phyloP scores from a whole-genome alignment of 2,797 vertebrate species.

The Garrulus glandarius region DNA sequence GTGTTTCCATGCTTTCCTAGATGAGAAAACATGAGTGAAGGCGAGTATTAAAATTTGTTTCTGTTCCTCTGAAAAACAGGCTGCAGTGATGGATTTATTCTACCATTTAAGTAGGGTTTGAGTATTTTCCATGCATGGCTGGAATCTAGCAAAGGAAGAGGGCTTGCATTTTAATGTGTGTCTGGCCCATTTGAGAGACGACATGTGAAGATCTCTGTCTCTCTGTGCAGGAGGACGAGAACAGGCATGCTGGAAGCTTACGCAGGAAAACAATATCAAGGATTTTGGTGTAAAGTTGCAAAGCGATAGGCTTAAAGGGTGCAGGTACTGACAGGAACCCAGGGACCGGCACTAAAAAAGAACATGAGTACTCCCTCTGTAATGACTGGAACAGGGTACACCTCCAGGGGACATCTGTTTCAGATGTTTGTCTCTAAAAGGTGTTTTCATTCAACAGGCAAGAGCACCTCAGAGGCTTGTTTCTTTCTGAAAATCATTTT shows the following conservation, averaged over 20 bases:
- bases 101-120: neutral
- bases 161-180: neutral
- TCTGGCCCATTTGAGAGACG: neutral
- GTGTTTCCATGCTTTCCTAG: neutral
- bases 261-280: constrained; percentile 29
- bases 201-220: neutral
- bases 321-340: constrained; percentile 52
- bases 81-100: neutral
- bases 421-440: neutral
- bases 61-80: neutral
- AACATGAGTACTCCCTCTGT: neutral
- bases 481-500: neutral
- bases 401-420: constrained; percentile 32
- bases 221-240: neutral
- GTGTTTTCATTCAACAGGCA: neutral
- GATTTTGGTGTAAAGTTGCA: constrained; percentile 51
- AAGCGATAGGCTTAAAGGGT: constrained; percentile 54
- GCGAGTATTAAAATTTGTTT: neutral
- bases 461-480: neutral
- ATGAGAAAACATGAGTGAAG: neutral
- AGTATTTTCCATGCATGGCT: neutral
- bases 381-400: neutral
- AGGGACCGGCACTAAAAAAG: constrained; percentile 5
- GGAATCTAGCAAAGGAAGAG: neutral
- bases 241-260: constrained; percentile 15